Evolutionary conservation across 2,888 invertebrate species (phyloP), one percentile per base, ranked within the genome.

Genomic region (Ceratothoa steindachneri): DNA sequence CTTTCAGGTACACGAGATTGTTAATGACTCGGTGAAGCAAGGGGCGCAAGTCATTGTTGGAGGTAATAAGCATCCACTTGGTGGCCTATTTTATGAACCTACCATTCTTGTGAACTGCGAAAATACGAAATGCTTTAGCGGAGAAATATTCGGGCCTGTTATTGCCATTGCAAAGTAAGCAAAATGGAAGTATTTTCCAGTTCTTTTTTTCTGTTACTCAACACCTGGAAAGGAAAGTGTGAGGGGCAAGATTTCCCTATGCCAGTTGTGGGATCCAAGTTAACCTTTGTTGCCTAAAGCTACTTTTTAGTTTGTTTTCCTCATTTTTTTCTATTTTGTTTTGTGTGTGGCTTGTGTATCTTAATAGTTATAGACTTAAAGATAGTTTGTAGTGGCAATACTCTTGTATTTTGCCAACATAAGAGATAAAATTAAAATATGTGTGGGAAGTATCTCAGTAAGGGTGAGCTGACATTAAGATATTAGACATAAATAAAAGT

Each of bases 121-220:
- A 24, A 87, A 91, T n/a, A 97, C 97, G 93, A 85, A 87, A 72
- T 89, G 96, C 67, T 93, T 90, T 81, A 86, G 86, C 12, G 93
- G 93, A 81, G 99, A 99, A 87, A 92, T 97, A 77, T 99, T 99
- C 86, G 99, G 99, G 0, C 99, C 99, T 0, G 90, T 99, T 2
- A 92, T 92, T 69, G 89, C 92, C 5, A 88, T 96, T 80, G 87
- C 93, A 71, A 92, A 90, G 86, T 88, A 83, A 83, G 84, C 1
- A 67, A n/a, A n/a, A n/a, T n/a, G 9, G 30, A 9, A 9, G 9
- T n/a, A 60, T 7, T 12, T 24, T 51, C 15, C 51, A 9, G 15
- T 51, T n/a, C 9, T n/a, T 51, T 9, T 51, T 12, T 12, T 51
- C 15, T 12, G 15, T 9, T 51, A 12, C 12, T 51, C 15, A 51